Percentiles rank a stretch among this genome's conserved stretches.
These are phyloP conservation scores for Vanessa atalanta DNA, from an alignment of 1,140 invertebrate species.

Conservation along the genomic window DNA sequence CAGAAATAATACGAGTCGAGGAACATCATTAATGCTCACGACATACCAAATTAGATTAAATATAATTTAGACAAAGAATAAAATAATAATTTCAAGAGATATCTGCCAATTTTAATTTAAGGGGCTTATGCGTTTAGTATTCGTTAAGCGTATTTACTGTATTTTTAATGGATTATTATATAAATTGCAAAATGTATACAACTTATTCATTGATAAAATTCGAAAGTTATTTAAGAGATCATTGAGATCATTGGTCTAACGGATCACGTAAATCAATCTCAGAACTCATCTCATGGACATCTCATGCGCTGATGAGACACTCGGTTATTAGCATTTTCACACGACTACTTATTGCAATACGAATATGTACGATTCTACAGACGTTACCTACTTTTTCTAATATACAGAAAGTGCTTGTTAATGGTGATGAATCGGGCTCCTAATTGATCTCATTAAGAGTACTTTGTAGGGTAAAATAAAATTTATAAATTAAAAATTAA, in stretches of 20 bases:
- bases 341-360: constrained; percentile 4
- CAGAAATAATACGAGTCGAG: too few species aligned
- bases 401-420: too few species aligned
- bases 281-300: constrained; percentile 47
- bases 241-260: constrained; percentile 34
- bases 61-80: too few species aligned
- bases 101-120: neutral
- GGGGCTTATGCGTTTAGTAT: too few species aligned
- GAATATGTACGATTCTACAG: neutral
- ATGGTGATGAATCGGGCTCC: too few species aligned
- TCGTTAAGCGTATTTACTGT: too few species aligned
- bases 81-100: too few species aligned
- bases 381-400: neutral
- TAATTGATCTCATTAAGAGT: too few species aligned
- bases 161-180: neutral
- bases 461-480: too few species aligned
- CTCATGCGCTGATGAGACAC: constrained; percentile 24
- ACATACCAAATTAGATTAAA: too few species aligned
- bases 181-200: neutral
- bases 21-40: too few species aligned
- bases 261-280: constrained; percentile 59
- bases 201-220: constrained; percentile 13
- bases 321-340: constrained; percentile 42
- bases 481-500: too few species aligned
- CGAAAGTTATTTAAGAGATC: constrained; percentile 46